Evolutionary conservation across 2,113 vertebrate species (phyloP), one percentile per base, ranked within the genome.

Genomic region (Orthonyx spaldingii): DNA sequence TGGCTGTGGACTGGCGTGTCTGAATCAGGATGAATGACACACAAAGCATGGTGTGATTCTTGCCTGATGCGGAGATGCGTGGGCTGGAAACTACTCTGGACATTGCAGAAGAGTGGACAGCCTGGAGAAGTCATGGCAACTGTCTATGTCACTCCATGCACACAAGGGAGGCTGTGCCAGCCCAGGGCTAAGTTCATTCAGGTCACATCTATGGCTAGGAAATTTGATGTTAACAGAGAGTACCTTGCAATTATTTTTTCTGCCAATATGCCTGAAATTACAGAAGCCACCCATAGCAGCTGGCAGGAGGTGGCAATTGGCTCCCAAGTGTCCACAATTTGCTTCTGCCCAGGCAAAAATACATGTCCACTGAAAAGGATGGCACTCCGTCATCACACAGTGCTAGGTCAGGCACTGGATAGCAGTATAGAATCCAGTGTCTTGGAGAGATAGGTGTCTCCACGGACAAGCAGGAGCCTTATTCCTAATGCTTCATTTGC

Each of bases 81-180:
- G 55, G 41, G 39, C 30, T 53, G 42, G 15, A 79, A 88, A 32
- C 74, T 4, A 19, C 30, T 16, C 30, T 39, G 50, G 81, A 44
- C 19, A 13, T 56, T 69, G 50, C 22, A 5, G 35, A 50, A 39
- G 33, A 64, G 41, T 5, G 35, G 59, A 47, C 37, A 56, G 13
- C 13, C 28, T 69, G 59, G 37, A 80, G 49, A 76, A 94, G 10
- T 70, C 64, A 15, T 53, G 13, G 16, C 16, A 75, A 21, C 30
- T 22, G 8, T 11, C 57, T 52, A 0, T 30, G 27, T n/a, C 53
- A 72, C 0, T 2, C 7, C 41, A 49, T 0, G 1, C 28, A 18
- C 39, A 61, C 17, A 53, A 37, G 9, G 35, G 19, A 69, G 11
- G 21, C 37, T 53, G n/a, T 66, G 39, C 56, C 35, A 92, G 20